Base-by-base conservation (phyloP, 2,797 vertebrate species). In the Leptodactylus fallax region DNA sequence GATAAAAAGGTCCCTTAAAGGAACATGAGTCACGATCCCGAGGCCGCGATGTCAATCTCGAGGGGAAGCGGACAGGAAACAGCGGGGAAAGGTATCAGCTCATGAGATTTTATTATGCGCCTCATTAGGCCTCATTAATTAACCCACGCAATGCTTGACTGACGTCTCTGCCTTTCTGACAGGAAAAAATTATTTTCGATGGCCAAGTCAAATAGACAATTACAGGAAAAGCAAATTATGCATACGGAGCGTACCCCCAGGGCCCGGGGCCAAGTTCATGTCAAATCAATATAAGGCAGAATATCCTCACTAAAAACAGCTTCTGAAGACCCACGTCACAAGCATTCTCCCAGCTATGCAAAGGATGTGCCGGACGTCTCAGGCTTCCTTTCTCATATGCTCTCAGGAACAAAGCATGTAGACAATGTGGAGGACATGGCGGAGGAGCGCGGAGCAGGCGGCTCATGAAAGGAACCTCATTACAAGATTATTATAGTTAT, bases 321-420 rank as follows among this genome's bases (percentile, higher is more conserved):
- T 97, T 97, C 93, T 93, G 94, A 95, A 92, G 93, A 97, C 94
- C 90, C 92, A 97, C 97, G 97, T 99, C 98, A 98, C 94, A 91
- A 96, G 91, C 95, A 92, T 95, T 95, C 97, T 97, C 97, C 97
- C 96, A 96, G 97, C 95, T 95, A 93, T 95, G 94, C 92, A 96
- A 96, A 98, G 98, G 98, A 98, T 98, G 97, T 98, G 96, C 96
- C 96, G 96, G 97, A 95, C 95, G 95, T 95, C 96, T 95, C 94
- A 91, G 90, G 95, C 94, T 99, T 99, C 98, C 98, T 98, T 98
- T 99, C 98, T 99, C 97, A 98, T 96, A 97, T 97, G 93, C 93
- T 87, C 94, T 95, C 96, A 97, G 95, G 94, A 94, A 95, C 92
- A 92, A 6, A 83, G 91, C 91, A 93, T 91, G 92, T 94, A 94